phyloP scores from a whole-genome alignment of 2,797 vertebrate species.

The Gallirallus australis region DNA sequence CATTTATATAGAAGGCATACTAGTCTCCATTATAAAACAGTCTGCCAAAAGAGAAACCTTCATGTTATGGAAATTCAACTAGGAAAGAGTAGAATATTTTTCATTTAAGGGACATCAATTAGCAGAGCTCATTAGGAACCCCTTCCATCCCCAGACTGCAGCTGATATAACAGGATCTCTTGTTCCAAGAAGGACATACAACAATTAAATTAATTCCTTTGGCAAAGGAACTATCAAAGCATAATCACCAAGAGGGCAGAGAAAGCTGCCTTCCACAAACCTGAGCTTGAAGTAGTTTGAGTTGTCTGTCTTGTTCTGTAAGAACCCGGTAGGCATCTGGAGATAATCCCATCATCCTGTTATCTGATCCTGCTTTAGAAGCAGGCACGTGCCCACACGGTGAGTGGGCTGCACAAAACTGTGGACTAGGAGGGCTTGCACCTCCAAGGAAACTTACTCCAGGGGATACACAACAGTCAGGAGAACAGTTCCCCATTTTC shows the following conservation, averaged over 20 bases:
- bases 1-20: neutral
- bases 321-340: constrained; percentile 88
- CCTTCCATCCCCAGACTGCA: neutral
- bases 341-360: constrained; percentile 80
- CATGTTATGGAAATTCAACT: neutral
- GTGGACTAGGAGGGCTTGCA: constrained; percentile 43
- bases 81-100: neutral
- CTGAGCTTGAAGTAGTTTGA: constrained; percentile 94
- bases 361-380: constrained; percentile 51
- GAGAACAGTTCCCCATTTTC: constrained; percentile 27
- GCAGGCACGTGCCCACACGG: constrained; percentile 37
- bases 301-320: constrained; percentile 90
- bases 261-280: constrained; percentile 74
- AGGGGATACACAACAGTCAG: constrained; percentile 26
- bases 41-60: neutral
- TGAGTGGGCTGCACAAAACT: constrained; percentile 59
- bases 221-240: neutral
- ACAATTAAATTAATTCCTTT: neutral
- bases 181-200: neutral
- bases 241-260: neutral
- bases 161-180: neutral
- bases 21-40: neutral
- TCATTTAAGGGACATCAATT: neutral
- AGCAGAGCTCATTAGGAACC: neutral
- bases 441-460: constrained; percentile 45